Base-by-base conservation (phyloP, 2,797 vertebrate species). In the Myiotriccus ornatus region DNA sequence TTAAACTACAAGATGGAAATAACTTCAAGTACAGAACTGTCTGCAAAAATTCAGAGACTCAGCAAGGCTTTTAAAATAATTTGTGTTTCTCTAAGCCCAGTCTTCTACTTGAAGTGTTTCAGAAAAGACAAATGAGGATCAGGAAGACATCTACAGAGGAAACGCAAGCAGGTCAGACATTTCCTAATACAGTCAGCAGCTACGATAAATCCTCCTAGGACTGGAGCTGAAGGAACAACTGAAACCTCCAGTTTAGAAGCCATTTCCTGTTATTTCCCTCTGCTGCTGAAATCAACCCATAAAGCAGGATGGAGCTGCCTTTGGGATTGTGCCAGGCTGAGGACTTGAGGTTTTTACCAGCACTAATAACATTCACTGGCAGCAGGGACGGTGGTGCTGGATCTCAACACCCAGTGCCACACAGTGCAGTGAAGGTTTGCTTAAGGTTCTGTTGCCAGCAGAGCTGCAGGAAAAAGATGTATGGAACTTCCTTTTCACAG, bases 1-100 rank as follows among this genome's bases (percentile, higher is more conserved):
- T 95, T 96, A 83, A 91, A 88, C 49, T 85, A 93, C 63, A 85
- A 78, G 59, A 94, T 75, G 75, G 83, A 96, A 97, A 95, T 93
- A 89, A 96, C 60, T 87, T 50, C 90, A 89, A 94, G 49, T 76
- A 81, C 86, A 91, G 86, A 74, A 82, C 59, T 68, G 67, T 16
- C 56, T 87, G 89, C 70, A 90, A 89, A 84, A 89, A 59, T 87
- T 87, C 75, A 78, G 80, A 91, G 75, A 79, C 65, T 96, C 90
- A 88, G 80, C 52, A 86, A 64, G 52, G 65, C 41, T 92, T 95
- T 89, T 77, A 68, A 93, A 96, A 93, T 89, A 85, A 94, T 91
- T 79, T 65, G 22, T 92, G 43, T 71, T 95, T 94, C 63, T 91
- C 69, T 89, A 95, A 95, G 89, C 59, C 7, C 68, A 80, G 27